Evolutionary conservation across 2,113 vertebrate species (phyloP).

Genomic region (Steatornis caripensis): DNA sequence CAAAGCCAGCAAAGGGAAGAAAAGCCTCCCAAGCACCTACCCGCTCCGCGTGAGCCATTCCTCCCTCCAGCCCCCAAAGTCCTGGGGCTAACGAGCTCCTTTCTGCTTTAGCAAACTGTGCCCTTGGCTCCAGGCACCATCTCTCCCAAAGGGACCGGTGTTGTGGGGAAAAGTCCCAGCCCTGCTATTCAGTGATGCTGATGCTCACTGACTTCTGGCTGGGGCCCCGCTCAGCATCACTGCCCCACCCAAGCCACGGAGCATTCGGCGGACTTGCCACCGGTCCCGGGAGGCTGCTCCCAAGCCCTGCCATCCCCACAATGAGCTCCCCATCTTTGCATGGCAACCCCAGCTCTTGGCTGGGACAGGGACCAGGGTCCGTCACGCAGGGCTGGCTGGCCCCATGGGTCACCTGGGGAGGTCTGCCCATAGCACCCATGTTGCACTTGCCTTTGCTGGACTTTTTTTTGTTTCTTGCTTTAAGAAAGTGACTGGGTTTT

Average conservation of each 20-base stretch:
- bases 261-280: background rate
- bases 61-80: background rate
- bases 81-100: background rate
- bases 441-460: background rate
- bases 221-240: background rate
- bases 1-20: background rate
- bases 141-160: background rate
- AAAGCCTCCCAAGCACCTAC: background rate
- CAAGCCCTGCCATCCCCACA: background rate
- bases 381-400: background rate
- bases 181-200: background rate
- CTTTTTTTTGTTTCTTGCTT: background rate
- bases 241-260: background rate
- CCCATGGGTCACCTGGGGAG: background rate
- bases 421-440: no score
- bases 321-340: background rate
- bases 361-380: fast-evolving
- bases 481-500: background rate
- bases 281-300: background rate
- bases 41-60: background rate
- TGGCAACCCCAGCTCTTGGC: background rate
- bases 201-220: background rate
- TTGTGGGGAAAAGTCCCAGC: background rate
- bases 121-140: background rate
- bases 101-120: background rate